Conservation (phyloP, 2,113 vertebrate species). For the Mirounga angustirostris region DNA sequence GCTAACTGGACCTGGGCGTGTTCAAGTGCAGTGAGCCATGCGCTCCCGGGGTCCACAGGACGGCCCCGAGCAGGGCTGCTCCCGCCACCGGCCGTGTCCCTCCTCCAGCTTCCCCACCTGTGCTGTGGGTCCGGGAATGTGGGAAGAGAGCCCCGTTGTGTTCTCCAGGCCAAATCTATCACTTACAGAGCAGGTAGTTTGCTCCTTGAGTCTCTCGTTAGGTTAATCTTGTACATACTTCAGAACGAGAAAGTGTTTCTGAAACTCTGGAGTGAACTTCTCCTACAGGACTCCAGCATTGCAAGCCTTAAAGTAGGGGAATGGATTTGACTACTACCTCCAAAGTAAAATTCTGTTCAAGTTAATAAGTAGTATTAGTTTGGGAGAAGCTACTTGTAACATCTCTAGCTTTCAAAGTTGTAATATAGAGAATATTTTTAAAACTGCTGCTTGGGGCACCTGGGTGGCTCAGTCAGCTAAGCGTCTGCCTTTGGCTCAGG, state of each 20-base stretch:
- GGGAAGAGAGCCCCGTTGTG: not conserved
- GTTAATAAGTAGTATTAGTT: not conserved
- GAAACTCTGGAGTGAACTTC: not conserved
- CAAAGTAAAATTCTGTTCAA: not conserved
- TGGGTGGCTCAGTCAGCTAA: not conserved
- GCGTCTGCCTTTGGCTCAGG: not conserved
- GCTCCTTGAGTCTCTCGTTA: not conserved
- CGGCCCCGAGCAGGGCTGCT: accelerated
- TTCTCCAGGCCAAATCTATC: not conserved
- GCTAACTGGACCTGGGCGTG: accelerated
- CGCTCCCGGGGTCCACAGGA: not conserved
- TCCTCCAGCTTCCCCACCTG: not conserved
- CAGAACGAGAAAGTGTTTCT: not conserved
- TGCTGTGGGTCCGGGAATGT: not conserved
- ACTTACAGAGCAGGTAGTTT: not conserved
- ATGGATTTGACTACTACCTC: not conserved
- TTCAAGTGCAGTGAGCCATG: not conserved
- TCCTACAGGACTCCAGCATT: not conserved
- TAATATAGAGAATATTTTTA: not conserved
- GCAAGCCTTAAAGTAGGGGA: not conserved
- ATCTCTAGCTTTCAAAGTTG: not conserved
- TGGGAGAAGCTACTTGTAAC: not conserved
- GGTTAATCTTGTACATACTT: not conserved
- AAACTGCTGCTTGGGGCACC: not conserved
- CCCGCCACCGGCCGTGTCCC: not conserved